Base-by-base conservation (phyloP, 2,797 vertebrate species). In the Poeciliopsis gracilis region DNA sequence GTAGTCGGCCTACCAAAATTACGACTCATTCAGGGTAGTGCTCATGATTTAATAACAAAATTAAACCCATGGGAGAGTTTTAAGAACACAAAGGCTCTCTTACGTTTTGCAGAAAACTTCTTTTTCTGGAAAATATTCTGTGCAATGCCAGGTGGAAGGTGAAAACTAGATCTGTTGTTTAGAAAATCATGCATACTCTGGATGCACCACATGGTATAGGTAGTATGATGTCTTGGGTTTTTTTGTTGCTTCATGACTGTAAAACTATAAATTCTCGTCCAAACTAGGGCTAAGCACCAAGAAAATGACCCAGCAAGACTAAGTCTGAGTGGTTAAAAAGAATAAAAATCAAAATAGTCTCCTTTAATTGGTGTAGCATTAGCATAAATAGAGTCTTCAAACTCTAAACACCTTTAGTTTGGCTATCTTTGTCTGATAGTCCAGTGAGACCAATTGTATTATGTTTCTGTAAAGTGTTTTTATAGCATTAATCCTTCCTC, bases 401-500 rank as follows among this genome's bases (percentile, higher is more conserved):
- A 59, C 57, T 59, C 12, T 59, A 30, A 28, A 12, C 53, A 25
- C 33, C 36, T 63, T 63, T 63, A 33, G 33, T 63, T 59, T 30
- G 10, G 10, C 10, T 55, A n/a, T 55, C 10, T 55, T n/a, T 59
- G 33, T 63, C 8, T 36, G 59, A 63, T 63, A 33, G 33, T 36
- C 16, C 30, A 33, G 46, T 1, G 1, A 47, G 16, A 47, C 46
- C 46, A 47, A 38, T 25, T 9, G 16, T 5, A 25, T 33, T 25
- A 2, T 43, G 13, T 77, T 79, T 74, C 10, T 76, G 36, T 63
- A 81, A 87, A n/a, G 36, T 43, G 6, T 15, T 74, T 72, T 53
- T 9, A 53, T 76, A 18, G 36, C 30, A 30, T 73, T 82, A 70
- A 81, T 72, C 63, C 28, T 38, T 43, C 5, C n/a, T 30, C 36